Percentiles rank a stretch among this genome's conserved stretches.
These are phyloP conservation scores for Apomyelois bistriatella DNA, from an alignment of 2,888 invertebrate species.

Conservation along the genomic window DNA sequence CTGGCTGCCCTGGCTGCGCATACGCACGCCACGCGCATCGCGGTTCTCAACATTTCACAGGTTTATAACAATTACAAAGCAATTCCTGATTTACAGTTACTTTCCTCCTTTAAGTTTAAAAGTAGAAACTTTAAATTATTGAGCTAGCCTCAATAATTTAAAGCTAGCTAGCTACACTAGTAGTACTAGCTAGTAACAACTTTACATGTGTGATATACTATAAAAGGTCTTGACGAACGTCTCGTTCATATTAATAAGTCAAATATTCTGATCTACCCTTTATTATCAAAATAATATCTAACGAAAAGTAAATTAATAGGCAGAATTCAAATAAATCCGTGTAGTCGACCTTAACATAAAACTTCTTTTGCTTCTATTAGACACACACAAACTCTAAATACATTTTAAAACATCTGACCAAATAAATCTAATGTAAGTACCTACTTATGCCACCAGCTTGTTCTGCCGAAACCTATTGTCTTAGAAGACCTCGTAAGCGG, in stretches of 20 bases:
- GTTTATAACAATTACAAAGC: too few relatives aligned
- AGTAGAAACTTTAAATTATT: not conserved
- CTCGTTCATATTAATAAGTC: too few relatives aligned
- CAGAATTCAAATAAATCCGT: not conserved
- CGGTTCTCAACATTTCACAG: not conserved
- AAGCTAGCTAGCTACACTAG: too few relatives aligned
- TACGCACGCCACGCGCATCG: not conserved
- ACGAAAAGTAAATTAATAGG: not conserved
- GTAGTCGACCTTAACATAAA: not conserved
- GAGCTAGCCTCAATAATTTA: not conserved
- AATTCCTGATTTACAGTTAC: not conserved
- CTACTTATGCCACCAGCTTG: conserved; percentile 30
- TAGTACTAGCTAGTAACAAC: too few relatives aligned
- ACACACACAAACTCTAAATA: conserved; percentile 31
- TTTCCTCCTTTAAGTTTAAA: not conserved
- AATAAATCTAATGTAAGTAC: conserved; percentile 60
- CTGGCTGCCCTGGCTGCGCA: not conserved
- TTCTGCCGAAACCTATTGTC: conserved; percentile 37
- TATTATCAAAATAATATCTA: too few relatives aligned
- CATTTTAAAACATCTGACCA: conserved; percentile 64
- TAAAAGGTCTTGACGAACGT: too few relatives aligned
- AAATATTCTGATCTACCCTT: too few relatives aligned
- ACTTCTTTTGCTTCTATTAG: not conserved
- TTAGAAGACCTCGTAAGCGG: conserved; percentile 10
- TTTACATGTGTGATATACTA: too few relatives aligned